Evolutionary conservation across 2,797 vertebrate species (phyloP).

Genomic region (Gallinago nigripennis): DNA sequence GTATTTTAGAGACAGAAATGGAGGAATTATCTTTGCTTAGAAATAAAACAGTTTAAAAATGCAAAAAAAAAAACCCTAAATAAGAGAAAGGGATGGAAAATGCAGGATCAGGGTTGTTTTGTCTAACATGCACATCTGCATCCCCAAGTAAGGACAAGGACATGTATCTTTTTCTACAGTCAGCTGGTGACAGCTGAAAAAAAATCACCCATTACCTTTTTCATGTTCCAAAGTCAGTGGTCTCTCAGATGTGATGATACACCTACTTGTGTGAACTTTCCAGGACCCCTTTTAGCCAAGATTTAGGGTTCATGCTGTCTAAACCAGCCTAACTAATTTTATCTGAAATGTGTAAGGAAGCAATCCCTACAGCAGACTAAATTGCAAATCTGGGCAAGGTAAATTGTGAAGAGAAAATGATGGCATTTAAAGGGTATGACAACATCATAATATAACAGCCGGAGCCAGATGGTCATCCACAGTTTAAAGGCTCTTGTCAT

Average conservation of each 20-base stretch:
- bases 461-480: not conserved
- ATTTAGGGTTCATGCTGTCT: not conserved
- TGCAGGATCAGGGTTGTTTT: not conserved
- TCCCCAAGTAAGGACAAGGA: not conserved
- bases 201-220: not conserved
- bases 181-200: not conserved
- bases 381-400: not conserved
- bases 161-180: not conserved
- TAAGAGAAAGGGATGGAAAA: not conserved
- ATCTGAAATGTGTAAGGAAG: not conserved
- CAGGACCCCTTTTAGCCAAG: not conserved
- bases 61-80: not conserved
- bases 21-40: not conserved
- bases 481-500: not conserved
- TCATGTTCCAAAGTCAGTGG: not conserved
- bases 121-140: accelerated
- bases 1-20: not conserved
- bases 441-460: not conserved
- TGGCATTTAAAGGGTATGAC: not conserved
- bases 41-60: not conserved
- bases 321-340: not conserved
- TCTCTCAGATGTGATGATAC: not conserved
- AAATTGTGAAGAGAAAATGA: not conserved
- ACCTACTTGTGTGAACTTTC: not conserved
- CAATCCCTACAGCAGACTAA: not conserved